These are phyloP conservation scores for Nylanderia fulva DNA, from an alignment of 1,140 invertebrate genomes.

Conservation along the genomic window DNA sequence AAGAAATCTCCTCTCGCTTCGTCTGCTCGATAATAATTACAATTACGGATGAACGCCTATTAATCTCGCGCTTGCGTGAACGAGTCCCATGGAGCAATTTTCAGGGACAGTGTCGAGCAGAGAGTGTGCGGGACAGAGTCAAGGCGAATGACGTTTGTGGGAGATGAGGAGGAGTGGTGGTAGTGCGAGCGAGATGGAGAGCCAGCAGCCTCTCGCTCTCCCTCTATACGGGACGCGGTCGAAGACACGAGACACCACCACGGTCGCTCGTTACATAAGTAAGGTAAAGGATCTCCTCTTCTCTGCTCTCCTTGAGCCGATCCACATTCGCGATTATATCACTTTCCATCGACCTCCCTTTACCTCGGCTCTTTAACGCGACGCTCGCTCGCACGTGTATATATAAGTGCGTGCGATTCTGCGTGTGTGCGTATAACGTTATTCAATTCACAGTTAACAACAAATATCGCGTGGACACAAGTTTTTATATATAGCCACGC, in stretches of 20 bases:
- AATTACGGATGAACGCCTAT: slow-evolving; percentile 40
- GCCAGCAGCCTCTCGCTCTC: slow-evolving; percentile 35
- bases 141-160: slow-evolving; percentile 51
- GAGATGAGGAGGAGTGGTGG: slow-evolving; percentile 47
- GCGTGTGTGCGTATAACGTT: neutral
- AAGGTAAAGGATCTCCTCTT: slow-evolving; percentile 82
- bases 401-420: slow-evolving; percentile 31
- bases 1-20: neutral
- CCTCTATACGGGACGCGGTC: slow-evolving; percentile 76
- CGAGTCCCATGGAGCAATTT: slow-evolving; percentile 48
- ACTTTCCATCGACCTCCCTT: slow-evolving; percentile 83
- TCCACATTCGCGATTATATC: slow-evolving; percentile 84
- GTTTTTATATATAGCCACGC: neutral
- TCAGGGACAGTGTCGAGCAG: slow-evolving; percentile 66
- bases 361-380: slow-evolving; percentile 59
- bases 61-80: slow-evolving; percentile 34
- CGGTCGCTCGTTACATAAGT: slow-evolving; percentile 83
- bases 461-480: slow-evolving; percentile 8
- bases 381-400: slow-evolving; percentile 30
- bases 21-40: slow-evolving; percentile 15
- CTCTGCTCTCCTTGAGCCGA: slow-evolving; percentile 82
- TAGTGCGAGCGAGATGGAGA: slow-evolving; percentile 24
- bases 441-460: slow-evolving; percentile 39
- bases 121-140: slow-evolving; percentile 29
- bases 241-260: slow-evolving; percentile 81